A percentile compares a stretch with the other conserved stretches of the same genome.
phyloP scores from a whole-genome alignment of 2,113 vertebrate species.

The Jacana jacana region DNA sequence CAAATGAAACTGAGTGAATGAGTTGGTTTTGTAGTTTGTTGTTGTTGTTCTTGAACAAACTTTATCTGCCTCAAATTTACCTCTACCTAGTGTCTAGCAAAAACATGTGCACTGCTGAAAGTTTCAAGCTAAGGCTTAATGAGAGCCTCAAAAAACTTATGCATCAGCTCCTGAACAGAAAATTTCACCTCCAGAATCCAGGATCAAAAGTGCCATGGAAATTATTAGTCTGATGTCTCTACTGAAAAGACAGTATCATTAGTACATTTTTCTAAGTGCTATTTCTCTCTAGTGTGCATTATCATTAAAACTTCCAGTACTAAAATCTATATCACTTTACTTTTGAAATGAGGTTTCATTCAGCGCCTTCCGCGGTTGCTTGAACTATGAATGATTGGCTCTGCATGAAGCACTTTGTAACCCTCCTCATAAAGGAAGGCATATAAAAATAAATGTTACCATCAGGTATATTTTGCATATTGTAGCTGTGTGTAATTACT shows the following conservation, averaged over 20 bases:
- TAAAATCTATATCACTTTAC: conserved; percentile 1
- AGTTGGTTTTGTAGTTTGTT: background rate
- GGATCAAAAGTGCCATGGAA: background rate
- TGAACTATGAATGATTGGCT: conserved; percentile 19
- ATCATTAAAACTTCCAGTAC: conserved; percentile 14
- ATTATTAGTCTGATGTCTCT: conserved; percentile 6
- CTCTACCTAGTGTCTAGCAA: background rate
- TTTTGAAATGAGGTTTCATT: conserved; percentile 24
- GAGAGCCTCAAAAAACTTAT: background rate
- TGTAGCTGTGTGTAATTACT: background rate
- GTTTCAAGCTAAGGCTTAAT: background rate
- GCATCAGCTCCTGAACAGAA: background rate
- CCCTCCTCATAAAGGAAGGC: background rate
- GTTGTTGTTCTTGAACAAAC: background rate
- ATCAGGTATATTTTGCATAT: background rate
- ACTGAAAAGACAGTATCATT: conserved; percentile 8
- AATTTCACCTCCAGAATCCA: conserved; percentile 7
- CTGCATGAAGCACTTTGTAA: conserved; percentile 7
- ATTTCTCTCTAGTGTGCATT: conserved; percentile 39
- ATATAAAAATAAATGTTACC: conserved; percentile 11
- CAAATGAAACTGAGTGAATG: background rate
- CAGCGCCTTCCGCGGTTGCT: background rate
- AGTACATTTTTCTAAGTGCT: background rate
- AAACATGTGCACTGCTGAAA: accelerated
- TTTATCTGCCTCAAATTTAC: background rate